phyloP scores from a whole-genome alignment of 2,797 vertebrate genomes.

The Chloroceryle inda region DNA sequence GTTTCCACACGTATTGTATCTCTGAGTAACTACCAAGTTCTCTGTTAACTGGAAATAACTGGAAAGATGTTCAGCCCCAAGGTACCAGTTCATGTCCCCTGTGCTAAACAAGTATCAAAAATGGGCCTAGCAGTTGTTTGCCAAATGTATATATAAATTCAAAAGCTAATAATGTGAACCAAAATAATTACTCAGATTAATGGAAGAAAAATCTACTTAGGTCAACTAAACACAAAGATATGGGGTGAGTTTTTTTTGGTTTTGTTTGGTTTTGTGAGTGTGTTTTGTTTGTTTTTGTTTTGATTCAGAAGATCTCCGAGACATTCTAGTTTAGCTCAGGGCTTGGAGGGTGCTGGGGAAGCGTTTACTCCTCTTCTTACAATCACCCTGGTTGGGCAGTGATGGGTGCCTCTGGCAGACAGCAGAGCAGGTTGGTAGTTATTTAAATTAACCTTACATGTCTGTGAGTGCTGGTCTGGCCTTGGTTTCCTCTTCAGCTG shows the following conservation, averaged over 20 bases:
- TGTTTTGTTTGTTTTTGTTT: not conserved
- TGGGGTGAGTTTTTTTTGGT: too few relatives aligned
- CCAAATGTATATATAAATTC: not conserved
- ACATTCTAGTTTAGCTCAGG: not conserved
- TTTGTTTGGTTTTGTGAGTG: too few relatives aligned
- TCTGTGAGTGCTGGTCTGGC: not conserved
- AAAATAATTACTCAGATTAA: not conserved
- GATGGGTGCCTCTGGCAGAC: not conserved
- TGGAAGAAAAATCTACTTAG: not conserved
- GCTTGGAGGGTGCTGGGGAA: not conserved
- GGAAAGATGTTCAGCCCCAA: not conserved
- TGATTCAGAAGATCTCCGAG: not conserved
- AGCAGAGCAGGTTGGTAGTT: not conserved
- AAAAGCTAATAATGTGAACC: not conserved
- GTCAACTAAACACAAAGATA: not conserved
- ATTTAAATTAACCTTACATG: not conserved
- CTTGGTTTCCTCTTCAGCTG: not conserved
- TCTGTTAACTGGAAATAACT: not conserved
- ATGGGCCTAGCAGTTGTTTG: not conserved
- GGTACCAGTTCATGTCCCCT: not conserved
- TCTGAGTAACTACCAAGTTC: not conserved
- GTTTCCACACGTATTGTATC: not conserved
- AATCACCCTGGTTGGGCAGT: rapidly evolving
- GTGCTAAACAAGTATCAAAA: not conserved
- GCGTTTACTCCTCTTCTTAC: not conserved